phyloP scores from a whole-genome alignment of 2,113 vertebrate genomes.

The Hydrolagus affinis region DNA sequence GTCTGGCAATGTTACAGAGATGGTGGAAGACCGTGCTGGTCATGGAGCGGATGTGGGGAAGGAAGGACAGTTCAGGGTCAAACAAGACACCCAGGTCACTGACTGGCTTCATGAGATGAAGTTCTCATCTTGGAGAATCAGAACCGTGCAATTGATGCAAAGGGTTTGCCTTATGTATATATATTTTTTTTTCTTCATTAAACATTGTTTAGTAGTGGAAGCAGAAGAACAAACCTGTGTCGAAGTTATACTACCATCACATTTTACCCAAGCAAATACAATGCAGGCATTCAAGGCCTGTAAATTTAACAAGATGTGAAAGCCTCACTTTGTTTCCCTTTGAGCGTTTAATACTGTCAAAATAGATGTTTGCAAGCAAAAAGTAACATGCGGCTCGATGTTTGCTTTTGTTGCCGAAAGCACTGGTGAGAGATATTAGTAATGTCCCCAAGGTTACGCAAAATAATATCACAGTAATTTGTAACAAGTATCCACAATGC shows the following conservation, averaged over 20 bases:
- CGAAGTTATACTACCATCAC: neutral
- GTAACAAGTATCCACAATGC: conserved; percentile 17
- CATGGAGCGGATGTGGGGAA: too few species aligned
- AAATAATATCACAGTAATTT: conserved; percentile 24
- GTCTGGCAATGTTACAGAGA: too few species aligned
- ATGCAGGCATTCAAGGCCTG: neutral
- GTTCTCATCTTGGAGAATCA: too few species aligned
- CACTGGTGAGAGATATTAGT: neutral
- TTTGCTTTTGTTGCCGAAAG: neutral
- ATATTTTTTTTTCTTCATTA: neutral
- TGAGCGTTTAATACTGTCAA: conserved; percentile 1
- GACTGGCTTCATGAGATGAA: too few species aligned
- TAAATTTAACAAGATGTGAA: neutral
- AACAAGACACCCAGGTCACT: too few species aligned
- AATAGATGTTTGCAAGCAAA: neutral
- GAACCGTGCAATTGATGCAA: neutral
- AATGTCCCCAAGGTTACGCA: neutral
- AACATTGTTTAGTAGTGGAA: neutral
- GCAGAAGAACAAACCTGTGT: neutral
- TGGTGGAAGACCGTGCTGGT: too few species aligned
- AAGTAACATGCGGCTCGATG: neutral
- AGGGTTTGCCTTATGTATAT: too few species aligned
- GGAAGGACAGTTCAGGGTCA: too few species aligned
- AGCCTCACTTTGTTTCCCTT: conserved; percentile 5
- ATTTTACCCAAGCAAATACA: neutral